Base-by-base conservation (phyloP, 2,888 invertebrate genomes). In the Yponomeuta plumbellus region DNA sequence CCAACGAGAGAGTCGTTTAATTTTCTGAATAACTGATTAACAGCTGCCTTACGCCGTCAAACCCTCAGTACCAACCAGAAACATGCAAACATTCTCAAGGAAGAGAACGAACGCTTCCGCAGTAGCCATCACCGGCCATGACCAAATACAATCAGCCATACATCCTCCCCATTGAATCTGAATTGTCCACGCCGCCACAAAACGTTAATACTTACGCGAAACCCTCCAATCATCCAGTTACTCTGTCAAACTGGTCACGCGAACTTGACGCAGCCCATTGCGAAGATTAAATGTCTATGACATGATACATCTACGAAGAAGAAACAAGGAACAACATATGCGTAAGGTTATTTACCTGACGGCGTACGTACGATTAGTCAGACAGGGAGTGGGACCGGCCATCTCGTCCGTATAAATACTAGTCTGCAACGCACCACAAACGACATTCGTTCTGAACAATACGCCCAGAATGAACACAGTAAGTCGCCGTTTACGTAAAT, bases 401-500 rank as follows among this genome's bases (percentile, higher is more conserved):
- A 64, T 67, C 64, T 63, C 66, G 65, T 57, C 65, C 65, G 73
- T 83, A 86, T 87, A 86, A 77, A 86, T 82, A 86, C 26, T 17
- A 76, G 71, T 73, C 71, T 72, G 69, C 66, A 67, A 68, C 67
- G 64, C 70, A 67, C 59, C 64, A 69, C 72, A 68, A 69, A 71
- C 71, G 69, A 71, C 80, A 83, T 76, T 80, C 65, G 69, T 70
- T 70, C 69, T 70, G 72, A 71, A 70, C 75, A 73, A 75, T 70
- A 73, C 75, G 75, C 69, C 44, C 74, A 84, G 77, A 76, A 88
- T 88, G 88, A 86, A 86, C 78, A 83, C 81, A 70, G 88, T 88
- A 71, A 86, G 87, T 85, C 57, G 13, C 17, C 26, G 26, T n/a
- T 52, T 52, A 17, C 17, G 3, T 52, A 52, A 52, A 52, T 17